Conservation (phyloP, 2,113 vertebrate genomes). For the Scomber japonicus region DNA sequence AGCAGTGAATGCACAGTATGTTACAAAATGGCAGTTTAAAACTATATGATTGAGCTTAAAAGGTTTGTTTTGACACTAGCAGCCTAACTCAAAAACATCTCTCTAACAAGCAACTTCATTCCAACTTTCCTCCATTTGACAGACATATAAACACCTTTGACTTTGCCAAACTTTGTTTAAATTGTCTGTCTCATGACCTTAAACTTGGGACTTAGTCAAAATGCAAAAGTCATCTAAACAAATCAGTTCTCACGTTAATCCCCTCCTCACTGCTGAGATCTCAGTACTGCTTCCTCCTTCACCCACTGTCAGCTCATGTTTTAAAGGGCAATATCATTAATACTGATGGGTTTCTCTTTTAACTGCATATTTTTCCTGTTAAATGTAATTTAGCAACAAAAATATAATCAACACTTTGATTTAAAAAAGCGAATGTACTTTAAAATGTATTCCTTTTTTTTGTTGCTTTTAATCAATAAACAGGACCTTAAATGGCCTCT, state of each 20-base stretch:
- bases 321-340: background rate
- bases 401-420: background rate
- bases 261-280: background rate
- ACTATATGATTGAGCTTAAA: constrained; percentile 19
- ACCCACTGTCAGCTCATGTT: background rate
- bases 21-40: constrained; percentile 33
- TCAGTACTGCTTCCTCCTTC: background rate
- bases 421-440: background rate
- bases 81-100: constrained; percentile 9
- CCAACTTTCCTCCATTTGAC: constrained; percentile 41
- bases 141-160: constrained; percentile 21
- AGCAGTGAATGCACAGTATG: constrained; percentile 23
- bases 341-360: background rate
- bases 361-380: background rate
- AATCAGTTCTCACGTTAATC: background rate
- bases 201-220: constrained; percentile 5
- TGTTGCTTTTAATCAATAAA: background rate
- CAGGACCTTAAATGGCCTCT: background rate
- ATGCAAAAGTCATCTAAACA: background rate
- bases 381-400: no score
- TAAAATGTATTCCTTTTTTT: background rate
- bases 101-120: constrained; percentile 34
- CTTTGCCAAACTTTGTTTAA: constrained; percentile 15
- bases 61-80: constrained; percentile 60
- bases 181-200: background rate